A percentile compares a stretch with the other conserved stretches of the same genome.
phyloP scores from a whole-genome alignment of 1,140 invertebrate species.

The Papilio polyxenes region DNA sequence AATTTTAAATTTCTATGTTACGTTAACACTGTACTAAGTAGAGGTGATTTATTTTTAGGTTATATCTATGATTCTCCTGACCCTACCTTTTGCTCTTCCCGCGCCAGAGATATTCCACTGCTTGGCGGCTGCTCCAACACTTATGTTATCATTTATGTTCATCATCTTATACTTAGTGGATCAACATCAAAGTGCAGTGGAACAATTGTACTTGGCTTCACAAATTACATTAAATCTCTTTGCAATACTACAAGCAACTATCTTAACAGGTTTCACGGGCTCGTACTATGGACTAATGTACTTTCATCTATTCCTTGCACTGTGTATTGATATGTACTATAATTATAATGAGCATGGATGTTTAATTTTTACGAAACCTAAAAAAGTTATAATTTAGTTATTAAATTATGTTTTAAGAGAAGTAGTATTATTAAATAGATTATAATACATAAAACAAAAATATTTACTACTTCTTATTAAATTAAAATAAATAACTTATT shows the following conservation, averaged over 20 bases:
- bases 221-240: slow-evolving; percentile 57
- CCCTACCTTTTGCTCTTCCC: slow-evolving; percentile 62
- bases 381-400: slow-evolving; percentile 41
- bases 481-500: neutral
- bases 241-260: slow-evolving; percentile 50
- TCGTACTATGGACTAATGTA: slow-evolving; percentile 66
- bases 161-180: slow-evolving; percentile 71
- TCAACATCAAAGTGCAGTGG: slow-evolving; percentile 69
- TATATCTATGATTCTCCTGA: slow-evolving; percentile 69
- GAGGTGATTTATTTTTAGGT: slow-evolving; percentile 72
- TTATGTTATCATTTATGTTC: slow-evolving; percentile 69
- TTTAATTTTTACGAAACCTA: slow-evolving; percentile 44
- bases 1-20: slow-evolving; percentile 21
- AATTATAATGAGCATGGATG: slow-evolving; percentile 65
- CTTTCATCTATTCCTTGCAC: slow-evolving; percentile 62
- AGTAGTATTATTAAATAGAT: slow-evolving; percentile 53
- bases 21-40: slow-evolving; percentile 45
- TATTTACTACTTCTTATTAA: neutral
- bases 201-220: slow-evolving; percentile 63
- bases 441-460: neutral
- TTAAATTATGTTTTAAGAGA: slow-evolving; percentile 43
- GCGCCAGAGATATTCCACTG: slow-evolving; percentile 62
- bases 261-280: slow-evolving; percentile 42
- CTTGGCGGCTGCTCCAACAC: slow-evolving; percentile 65
- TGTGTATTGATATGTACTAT: slow-evolving; percentile 67